These are phyloP conservation scores for Ptiloglossa arizonensis DNA, from an alignment of 1,140 invertebrate genomes.

Conservation along the genomic window DNA sequence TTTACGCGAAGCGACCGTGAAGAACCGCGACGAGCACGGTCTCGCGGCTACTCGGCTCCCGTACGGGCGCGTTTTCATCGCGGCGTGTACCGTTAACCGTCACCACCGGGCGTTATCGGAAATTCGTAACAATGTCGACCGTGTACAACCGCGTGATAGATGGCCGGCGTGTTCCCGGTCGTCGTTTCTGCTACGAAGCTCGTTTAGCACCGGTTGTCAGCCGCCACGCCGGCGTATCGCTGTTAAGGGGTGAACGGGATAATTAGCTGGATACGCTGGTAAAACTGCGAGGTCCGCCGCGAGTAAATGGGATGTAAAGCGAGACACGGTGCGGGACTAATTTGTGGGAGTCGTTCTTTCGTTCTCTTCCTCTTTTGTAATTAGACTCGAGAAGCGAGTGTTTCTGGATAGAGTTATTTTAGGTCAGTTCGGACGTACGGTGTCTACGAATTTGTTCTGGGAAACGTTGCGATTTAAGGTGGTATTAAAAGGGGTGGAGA, in stretches of 20 bases:
- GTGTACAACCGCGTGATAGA: slow-evolving; percentile 54
- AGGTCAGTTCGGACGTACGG: too few species aligned
- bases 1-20: slow-evolving; percentile 44
- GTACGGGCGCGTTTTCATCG: slow-evolving; percentile 27
- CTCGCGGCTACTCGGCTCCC: neutral
- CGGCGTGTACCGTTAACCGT: slow-evolving; percentile 47
- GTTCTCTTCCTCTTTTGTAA: slow-evolving; percentile 33
- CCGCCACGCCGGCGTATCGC: neutral
- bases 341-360: slow-evolving; percentile 29
- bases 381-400: neutral
- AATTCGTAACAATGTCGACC: slow-evolving; percentile 65
- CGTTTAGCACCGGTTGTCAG: slow-evolving; percentile 44
- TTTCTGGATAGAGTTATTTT: too few species aligned
- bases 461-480: neutral
- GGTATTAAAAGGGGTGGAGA: too few species aligned
- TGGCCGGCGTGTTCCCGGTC: slow-evolving; percentile 35
- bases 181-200: slow-evolving; percentile 36
- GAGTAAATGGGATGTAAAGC: slow-evolving; percentile 37
- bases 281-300: slow-evolving; percentile 10
- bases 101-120: slow-evolving; percentile 33
- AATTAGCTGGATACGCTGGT: slow-evolving; percentile 17
- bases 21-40: neutral
- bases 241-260: slow-evolving; percentile 33
- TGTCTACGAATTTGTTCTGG: too few species aligned
- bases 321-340: slow-evolving; percentile 32